phyloP scores from a whole-genome alignment of 2,888 invertebrate species.

The Pollenia amentaria region DNA sequence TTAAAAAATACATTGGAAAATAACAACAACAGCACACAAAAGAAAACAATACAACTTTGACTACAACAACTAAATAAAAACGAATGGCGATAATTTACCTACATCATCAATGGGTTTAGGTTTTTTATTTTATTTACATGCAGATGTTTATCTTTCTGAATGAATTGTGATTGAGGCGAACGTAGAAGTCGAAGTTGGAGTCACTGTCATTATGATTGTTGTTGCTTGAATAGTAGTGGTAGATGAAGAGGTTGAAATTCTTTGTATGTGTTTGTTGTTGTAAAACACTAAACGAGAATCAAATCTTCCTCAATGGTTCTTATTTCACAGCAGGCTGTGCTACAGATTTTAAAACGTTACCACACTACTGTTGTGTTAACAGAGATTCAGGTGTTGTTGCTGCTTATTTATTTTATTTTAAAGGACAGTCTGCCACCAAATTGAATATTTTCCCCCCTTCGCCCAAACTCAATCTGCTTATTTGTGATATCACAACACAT shows the following conservation, averaged over 20 bases:
- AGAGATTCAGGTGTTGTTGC: conserved; percentile 20
- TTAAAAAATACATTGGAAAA: conserved; percentile 80
- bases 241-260: conserved; percentile 55
- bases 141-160: conserved; percentile 74
- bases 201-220: background rate
- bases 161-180: conserved; percentile 73
- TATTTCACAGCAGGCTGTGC: conserved; percentile 76
- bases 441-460: conserved; percentile 17
- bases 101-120: conserved; percentile 79
- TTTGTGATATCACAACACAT: conserved; percentile 70
- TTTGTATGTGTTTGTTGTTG: conserved; percentile 40
- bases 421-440: conserved; percentile 56
- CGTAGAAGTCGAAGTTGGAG: conserved; percentile 37
- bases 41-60: conserved; percentile 42
- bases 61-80: conserved; percentile 68
- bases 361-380: conserved; percentile 54
- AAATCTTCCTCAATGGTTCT: conserved; percentile 66
- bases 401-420: background rate
- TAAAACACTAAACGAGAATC: background rate
- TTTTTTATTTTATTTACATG: conserved; percentile 73
- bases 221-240: conserved; percentile 16
- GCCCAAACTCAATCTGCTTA: conserved; percentile 48
- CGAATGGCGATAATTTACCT: conserved; percentile 82
- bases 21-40: conserved; percentile 56
- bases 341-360: conserved; percentile 48